Conservation (phyloP, 2,113 vertebrate species). For the Forbesichthys agassizii region DNA sequence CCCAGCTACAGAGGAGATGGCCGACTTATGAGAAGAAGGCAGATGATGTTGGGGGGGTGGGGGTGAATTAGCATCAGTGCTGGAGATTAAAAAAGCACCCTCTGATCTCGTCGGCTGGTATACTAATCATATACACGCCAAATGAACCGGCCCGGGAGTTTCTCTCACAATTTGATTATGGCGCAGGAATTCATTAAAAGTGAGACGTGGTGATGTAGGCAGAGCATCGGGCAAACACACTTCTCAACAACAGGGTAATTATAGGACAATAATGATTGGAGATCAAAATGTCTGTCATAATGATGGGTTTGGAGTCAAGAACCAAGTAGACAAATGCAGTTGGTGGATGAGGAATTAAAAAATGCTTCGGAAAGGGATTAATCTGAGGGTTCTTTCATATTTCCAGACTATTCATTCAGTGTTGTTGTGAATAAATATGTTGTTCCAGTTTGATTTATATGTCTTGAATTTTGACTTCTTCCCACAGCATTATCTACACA, state of each 20-base stretch:
- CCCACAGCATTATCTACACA: constrained; percentile 7
- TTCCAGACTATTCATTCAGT: not conserved
- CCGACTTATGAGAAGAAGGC: not conserved
- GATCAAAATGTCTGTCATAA: constrained; percentile 37
- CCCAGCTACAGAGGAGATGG: not conserved
- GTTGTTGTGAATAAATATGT: no score
- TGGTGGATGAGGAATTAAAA: constrained; percentile 14
- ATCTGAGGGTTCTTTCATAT: constrained; percentile 12
- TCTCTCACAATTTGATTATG: constrained; percentile 49
- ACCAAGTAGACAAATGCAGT: constrained; percentile 43
- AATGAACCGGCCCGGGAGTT: constrained; percentile 70
- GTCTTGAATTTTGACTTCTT: no score
- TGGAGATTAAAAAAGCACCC: constrained; percentile 55
- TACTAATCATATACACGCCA: constrained; percentile 64
- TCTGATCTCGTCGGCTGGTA: constrained; percentile 62
- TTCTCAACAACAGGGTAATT: constrained; percentile 58
- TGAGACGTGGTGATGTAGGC: constrained; percentile 55
- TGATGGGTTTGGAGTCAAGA: constrained; percentile 50
- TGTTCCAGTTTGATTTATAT: no score
- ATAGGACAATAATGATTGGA: constrained; percentile 55
- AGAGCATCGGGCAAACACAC: constrained; percentile 38
- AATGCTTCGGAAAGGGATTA: not conserved
- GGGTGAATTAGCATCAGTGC: constrained; percentile 62
- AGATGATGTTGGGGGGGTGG: not conserved
- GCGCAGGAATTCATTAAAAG: constrained; percentile 67